Conservation (phyloP, 2,113 vertebrate genomes). For the Toxostoma redivivum region DNA sequence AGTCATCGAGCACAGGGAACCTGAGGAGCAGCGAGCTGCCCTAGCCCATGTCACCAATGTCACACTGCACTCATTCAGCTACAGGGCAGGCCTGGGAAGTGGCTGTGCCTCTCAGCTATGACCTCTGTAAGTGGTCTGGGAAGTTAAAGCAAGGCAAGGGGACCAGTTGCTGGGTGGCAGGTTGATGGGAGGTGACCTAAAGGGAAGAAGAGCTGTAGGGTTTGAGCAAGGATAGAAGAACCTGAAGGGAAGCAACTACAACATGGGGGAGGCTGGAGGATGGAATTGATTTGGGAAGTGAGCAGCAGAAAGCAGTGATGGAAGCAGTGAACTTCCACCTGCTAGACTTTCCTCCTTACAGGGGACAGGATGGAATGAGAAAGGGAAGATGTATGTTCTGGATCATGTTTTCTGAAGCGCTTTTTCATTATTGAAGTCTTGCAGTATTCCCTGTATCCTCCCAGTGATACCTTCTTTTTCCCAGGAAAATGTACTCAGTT, state of each 20-base stretch:
- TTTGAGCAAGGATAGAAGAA: background rate
- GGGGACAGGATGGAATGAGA: accelerated
- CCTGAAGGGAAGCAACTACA: background rate
- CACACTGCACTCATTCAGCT: accelerated
- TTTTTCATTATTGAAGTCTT: background rate
- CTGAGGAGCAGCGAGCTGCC: background rate
- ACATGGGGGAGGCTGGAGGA: background rate
- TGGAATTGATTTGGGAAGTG: background rate
- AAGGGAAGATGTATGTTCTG: background rate
- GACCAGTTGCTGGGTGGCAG: background rate
- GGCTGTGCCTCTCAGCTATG: accelerated
- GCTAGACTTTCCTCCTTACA: background rate
- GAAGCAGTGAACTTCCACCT: background rate
- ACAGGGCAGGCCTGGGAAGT: background rate
- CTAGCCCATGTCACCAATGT: accelerated
- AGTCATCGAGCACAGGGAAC: accelerated
- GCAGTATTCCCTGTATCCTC: background rate
- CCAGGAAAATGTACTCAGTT: background rate
- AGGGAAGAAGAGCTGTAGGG: background rate
- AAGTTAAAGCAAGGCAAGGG: background rate
- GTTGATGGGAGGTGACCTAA: background rate
- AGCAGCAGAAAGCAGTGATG: background rate
- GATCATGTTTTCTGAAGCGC: background rate
- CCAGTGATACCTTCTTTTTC: background rate
- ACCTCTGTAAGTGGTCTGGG: background rate